Conservation (phyloP, 2,797 vertebrate genomes). For the Prionace glauca region DNA sequence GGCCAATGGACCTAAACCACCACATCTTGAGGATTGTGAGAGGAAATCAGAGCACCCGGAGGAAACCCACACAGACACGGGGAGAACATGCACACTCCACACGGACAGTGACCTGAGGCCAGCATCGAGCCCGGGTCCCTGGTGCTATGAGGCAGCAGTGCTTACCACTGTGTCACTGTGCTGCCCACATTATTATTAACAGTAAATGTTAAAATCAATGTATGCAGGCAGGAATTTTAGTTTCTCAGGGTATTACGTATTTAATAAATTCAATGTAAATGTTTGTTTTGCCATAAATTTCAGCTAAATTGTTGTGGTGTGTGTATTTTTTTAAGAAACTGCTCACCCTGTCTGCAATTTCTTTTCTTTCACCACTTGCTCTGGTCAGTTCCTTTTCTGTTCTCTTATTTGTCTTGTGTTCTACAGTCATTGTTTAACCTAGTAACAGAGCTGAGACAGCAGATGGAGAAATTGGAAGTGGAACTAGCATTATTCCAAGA, state of each 20-base stretch:
- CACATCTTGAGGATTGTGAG: no score
- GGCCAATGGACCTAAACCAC: no score
- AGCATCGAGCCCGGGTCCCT: no score
- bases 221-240: not conserved
- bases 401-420: not conserved
- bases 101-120: no score
- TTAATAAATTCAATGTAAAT: not conserved
- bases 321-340: not conserved
- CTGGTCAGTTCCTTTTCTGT: not conserved
- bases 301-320: not conserved
- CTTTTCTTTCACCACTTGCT: not conserved
- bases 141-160: no score
- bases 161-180: no score
- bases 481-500: constrained; percentile 42
- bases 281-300: not conserved
- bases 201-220: not conserved
- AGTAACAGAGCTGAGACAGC: constrained; percentile 40
- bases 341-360: not conserved
- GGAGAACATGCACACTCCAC: no score
- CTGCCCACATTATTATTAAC: not conserved
- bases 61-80: no score
- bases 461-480: not conserved
- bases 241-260: not conserved
- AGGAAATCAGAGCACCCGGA: no score
- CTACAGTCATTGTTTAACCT: constrained; percentile 40